phyloP scores from a whole-genome alignment of 2,797 vertebrate genomes.

The Holocentrus rufus region DNA sequence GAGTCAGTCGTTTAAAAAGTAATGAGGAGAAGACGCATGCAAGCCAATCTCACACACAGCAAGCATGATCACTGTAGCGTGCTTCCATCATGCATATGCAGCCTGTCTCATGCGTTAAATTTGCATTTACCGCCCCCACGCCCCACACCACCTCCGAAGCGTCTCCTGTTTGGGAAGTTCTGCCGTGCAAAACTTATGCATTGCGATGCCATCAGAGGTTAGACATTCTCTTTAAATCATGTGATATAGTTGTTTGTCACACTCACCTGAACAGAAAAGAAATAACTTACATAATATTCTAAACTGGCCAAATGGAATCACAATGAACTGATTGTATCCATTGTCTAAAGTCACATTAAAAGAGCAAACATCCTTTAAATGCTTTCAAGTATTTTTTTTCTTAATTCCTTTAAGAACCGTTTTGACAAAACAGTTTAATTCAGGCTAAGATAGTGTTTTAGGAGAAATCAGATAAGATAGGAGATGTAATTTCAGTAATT shows the following conservation, averaged over 20 bases:
- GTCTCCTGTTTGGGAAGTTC: conserved; percentile 17
- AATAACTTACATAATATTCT: background rate
- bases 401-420: background rate
- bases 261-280: background rate
- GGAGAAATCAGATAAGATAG: background rate
- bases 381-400: background rate
- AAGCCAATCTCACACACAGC: conserved; percentile 26
- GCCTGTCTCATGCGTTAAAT: conserved; percentile 26
- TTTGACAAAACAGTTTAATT: background rate
- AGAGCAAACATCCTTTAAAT: background rate
- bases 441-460: background rate
- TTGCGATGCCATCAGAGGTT: background rate
- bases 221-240: conserved; percentile 2
- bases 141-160: background rate
- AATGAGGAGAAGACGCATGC: conserved; percentile 51
- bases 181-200: background rate
- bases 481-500: background rate
- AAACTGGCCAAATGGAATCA: background rate
- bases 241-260: background rate
- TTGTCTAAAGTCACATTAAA: background rate
- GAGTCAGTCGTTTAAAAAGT: conserved; percentile 52
- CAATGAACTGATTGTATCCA: background rate
- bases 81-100: conserved; percentile 25
- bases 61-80: conserved; percentile 22
- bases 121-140: no score